Evolutionary conservation across 1,140 invertebrate species (phyloP).

Genomic region (Megathymus violae): DNA sequence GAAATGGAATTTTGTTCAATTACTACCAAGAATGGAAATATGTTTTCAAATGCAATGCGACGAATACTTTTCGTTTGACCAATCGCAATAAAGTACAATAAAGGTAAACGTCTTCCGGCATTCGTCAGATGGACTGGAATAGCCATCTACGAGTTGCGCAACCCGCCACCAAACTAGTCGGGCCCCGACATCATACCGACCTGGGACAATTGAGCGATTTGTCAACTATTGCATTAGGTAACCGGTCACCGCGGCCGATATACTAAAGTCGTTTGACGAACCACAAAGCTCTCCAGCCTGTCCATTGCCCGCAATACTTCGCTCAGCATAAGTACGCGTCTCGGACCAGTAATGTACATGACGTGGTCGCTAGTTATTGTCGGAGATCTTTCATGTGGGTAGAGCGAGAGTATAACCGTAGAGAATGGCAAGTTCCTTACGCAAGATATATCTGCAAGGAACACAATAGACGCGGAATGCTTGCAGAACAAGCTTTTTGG

Average conservation of each 20-base stretch:
- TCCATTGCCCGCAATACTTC: constrained; percentile 55
- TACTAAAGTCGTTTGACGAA: constrained; percentile 49
- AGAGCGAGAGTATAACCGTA: constrained; percentile 56
- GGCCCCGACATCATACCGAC: constrained; percentile 49
- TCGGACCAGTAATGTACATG: constrained; percentile 64
- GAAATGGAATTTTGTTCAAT: constrained; percentile 23
- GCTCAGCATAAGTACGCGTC: constrained; percentile 48
- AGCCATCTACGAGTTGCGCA: constrained; percentile 57
- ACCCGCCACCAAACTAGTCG: constrained; percentile 69
- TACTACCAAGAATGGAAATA: constrained; percentile 26
- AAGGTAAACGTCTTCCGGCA: constrained; percentile 72
- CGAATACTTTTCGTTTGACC: constrained; percentile 48
- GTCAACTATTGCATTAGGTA: constrained; percentile 73
- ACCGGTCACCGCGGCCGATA: constrained; percentile 61
- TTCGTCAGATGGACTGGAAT: constrained; percentile 55
- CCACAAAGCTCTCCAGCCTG: constrained; percentile 37
- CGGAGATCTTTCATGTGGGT: constrained; percentile 64
- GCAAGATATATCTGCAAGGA: constrained; percentile 78
- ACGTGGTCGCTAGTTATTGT: constrained; percentile 58
- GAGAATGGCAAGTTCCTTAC: constrained; percentile 69
- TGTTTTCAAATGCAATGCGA: constrained; percentile 37
- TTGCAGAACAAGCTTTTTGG: constrained; percentile 80
- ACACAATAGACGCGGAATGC: constrained; percentile 78
- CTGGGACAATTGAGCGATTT: constrained; percentile 80
- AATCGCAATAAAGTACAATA: constrained; percentile 71